Percentiles rank a stretch among this genome's conserved stretches.
phyloP scores from a whole-genome alignment of 2,113 vertebrate genomes.

The Psephotus haematonotus region DNA sequence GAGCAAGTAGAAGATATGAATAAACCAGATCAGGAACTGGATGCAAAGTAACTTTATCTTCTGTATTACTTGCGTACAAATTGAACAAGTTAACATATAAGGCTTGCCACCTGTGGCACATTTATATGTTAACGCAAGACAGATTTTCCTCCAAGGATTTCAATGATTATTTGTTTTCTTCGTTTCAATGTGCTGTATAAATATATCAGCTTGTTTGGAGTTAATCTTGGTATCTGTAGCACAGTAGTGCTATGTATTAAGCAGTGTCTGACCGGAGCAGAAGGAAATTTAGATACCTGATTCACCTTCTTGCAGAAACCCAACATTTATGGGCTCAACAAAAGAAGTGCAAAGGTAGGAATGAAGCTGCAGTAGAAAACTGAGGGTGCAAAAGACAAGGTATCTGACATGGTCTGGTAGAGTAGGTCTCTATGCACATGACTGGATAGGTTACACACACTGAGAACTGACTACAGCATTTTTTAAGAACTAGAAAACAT shows the following conservation, averaged over 20 bases:
- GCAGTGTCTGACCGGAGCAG: neutral
- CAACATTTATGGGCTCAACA: neutral
- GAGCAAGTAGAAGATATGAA: neutral
- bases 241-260: neutral
- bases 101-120: neutral
- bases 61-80: neutral
- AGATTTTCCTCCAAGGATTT: neutral
- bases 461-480: neutral
- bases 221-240: neutral
- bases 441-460: neutral
- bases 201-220: neutral
- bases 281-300: neutral
- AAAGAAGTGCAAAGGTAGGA: neutral
- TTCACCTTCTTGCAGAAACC: neutral
- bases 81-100: neutral
- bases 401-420: neutral
- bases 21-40: neutral
- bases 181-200: neutral
- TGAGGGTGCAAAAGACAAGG: neutral
- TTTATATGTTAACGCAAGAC: neutral
- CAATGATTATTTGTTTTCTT: neutral
- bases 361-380: neutral
- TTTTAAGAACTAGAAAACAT: neutral
- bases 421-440: neutral
- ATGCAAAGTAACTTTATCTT: neutral